Evolutionary conservation across 35 echinoderm and acorn worm species (phyloP), one percentile per base, ranked within the genome.

Genomic region (Hemicentrotus pulcherrimus): DNA sequence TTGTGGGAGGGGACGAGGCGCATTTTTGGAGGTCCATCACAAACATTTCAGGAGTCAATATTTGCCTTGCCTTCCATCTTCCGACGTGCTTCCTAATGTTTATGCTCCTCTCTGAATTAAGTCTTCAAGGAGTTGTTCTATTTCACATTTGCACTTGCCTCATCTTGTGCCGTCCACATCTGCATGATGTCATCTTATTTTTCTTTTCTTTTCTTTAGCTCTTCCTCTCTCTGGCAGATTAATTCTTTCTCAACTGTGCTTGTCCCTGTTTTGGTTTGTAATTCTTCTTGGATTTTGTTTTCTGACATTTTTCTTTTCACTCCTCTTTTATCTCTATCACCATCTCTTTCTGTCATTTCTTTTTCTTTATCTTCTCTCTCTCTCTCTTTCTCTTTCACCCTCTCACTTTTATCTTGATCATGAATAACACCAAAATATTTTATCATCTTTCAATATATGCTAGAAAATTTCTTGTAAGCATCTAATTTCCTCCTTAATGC

Each of bases 31-130:
- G 65, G 22, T n/a, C 28, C 65, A 6, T 78, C 65, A 78, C 65
- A 78, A 28, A 78, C 65, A 78, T 78, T 78, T 78, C 65, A 78
- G 65, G 22, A 78, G 65, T 78, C 65, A 78, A 78, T 78, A 78
- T 78, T 78, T 78, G 65, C 28, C 61, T 28, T 78, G 7, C 22
- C 65, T 22, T 78, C 18, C 4, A 78, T 78, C 61, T 71, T 78
- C 22, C 6, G 65, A 22, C 65, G 5, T 78, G 65, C 19, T 78
- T 8, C 28, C 6, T 78, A 78, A 78, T 28, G 24, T 78, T 22
- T 6, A 78, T 78, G 65, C 19, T 78, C 28, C 65, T 78, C 65
- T 28, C 65, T 5, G 35, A 41, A 41, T 41, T 41, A 78, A n/a
- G 24, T 78, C 65, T 78, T 78, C 22, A 78, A 18, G 28, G 65